phyloP scores from a whole-genome alignment of 2,888 invertebrate species.

The Lochmaea crataegi region DNA sequence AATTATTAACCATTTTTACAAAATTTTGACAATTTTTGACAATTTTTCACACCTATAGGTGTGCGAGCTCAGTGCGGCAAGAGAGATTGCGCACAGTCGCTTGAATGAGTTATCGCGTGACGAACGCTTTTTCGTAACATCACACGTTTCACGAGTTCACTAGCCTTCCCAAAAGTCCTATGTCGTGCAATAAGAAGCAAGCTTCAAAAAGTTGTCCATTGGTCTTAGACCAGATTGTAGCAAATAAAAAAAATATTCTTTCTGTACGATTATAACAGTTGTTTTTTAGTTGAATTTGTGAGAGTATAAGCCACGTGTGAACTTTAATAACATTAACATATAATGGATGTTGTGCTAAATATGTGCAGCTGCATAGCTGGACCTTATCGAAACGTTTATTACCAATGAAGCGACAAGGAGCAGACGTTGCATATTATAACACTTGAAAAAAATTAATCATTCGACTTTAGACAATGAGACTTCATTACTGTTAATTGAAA shows the following conservation, averaged over 20 bases:
- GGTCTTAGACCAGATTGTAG: no score
- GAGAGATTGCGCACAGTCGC: no score
- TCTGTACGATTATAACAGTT: background rate
- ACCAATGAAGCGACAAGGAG: conserved; percentile 30
- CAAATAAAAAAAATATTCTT: background rate
- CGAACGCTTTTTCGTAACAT: no score
- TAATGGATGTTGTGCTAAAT: conserved; percentile 40
- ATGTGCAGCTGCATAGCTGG: conserved; percentile 42
- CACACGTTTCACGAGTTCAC: no score
- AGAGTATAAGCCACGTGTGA: background rate
- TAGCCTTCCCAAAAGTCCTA: no score
- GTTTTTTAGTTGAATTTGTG: background rate
- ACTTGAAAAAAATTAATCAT: conserved; percentile 33
- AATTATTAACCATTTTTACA: no score
- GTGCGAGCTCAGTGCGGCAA: no score
- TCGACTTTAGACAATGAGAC: conserved; percentile 34
- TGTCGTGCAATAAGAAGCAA: no score
- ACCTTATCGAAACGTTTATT: conserved; percentile 41
- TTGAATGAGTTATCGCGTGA: no score
- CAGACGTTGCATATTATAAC: conserved; percentile 15
- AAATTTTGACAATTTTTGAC: no score
- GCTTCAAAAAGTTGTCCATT: no score
- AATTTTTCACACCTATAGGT: no score
- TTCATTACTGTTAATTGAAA: conserved; percentile 30
- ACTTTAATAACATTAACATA: conserved; percentile 17